phyloP scores from a whole-genome alignment of 1,140 invertebrate genomes.

The Tetranychus urticae region DNA sequence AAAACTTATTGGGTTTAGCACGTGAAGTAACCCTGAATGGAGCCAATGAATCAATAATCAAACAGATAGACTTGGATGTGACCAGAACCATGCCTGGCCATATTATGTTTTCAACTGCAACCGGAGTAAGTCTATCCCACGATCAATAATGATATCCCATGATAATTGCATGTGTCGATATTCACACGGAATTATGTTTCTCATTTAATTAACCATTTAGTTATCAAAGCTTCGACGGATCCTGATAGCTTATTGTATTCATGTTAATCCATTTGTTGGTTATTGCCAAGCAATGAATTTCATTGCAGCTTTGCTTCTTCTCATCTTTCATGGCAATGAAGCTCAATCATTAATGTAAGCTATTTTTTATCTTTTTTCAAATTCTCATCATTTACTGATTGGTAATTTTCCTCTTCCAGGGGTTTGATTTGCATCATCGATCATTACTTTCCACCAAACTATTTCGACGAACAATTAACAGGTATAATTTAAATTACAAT shows the following conservation, averaged over 20 bases:
- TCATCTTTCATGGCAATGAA: constrained; percentile 2
- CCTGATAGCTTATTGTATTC: constrained; percentile 3
- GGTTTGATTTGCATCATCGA: constrained; percentile 2
- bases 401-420: background rate
- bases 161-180: background rate
- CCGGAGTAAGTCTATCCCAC: background rate
- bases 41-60: background rate
- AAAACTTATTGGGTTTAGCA: background rate
- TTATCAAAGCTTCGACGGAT: background rate
- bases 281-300: constrained; percentile 7
- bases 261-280: constrained; percentile 3
- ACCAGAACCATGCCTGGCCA: constrained; percentile 1
- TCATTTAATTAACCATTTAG: background rate
- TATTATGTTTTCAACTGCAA: background rate
- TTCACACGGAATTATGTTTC: background rate
- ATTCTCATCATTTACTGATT: background rate
- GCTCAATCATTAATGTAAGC: constrained; percentile 1
- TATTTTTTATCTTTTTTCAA: too few relatives aligned
- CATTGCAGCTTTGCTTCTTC: constrained; percentile 1
- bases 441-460: constrained; percentile 1
- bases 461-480: constrained; percentile 2
- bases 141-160: too few relatives aligned
- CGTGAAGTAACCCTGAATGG: background rate
- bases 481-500: background rate
- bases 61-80: constrained; percentile 4